Evolutionary conservation across 2,888 invertebrate genomes (phyloP).

Genomic region (Gymnoscelis rufifasciata): DNA sequence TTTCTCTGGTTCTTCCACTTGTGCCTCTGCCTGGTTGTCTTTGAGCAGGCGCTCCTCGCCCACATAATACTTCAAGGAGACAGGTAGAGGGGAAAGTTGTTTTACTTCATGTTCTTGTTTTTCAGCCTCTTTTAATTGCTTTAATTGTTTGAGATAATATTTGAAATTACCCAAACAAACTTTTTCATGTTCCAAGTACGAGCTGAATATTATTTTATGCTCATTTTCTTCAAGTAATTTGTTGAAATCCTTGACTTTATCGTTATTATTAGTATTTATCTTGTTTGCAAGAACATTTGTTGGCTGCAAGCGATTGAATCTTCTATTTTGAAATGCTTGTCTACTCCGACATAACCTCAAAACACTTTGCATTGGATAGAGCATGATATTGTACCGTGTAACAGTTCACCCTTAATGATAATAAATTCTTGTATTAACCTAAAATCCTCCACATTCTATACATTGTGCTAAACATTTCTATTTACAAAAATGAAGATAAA

Average conservation of each 20-base stretch:
- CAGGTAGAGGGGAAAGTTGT: constrained; percentile 66
- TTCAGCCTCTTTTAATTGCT: constrained; percentile 42
- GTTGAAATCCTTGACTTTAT: constrained; percentile 41
- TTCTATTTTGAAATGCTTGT: constrained; percentile 40
- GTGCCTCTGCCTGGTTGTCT: constrained; percentile 23
- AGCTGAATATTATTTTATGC: constrained; percentile 65
- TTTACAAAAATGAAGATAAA: too few species aligned
- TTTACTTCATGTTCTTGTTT: constrained; percentile 39
- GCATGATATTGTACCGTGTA: too few species aligned
- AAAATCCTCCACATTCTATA: too few species aligned
- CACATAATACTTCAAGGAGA: constrained; percentile 72
- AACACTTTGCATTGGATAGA: constrained; percentile 48
- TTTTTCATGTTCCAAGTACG: constrained; percentile 63
- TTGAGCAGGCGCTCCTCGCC: constrained; percentile 50
- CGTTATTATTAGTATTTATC: constrained; percentile 27
- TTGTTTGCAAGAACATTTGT: constrained; percentile 30
- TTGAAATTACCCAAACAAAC: constrained; percentile 55
- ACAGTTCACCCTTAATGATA: too few species aligned
- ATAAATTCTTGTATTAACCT: too few species aligned
- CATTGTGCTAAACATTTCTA: too few species aligned
- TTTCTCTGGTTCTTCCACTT: constrained; percentile 32
- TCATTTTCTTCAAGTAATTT: constrained; percentile 49
- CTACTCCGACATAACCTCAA: constrained; percentile 66
- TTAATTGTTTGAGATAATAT: constrained; percentile 52
- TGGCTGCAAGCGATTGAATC: constrained; percentile 38